A percentile compares a stretch with the other conserved stretches of the same genome.
phyloP scores from a whole-genome alignment of 1,140 invertebrate species.

The Lycorma delicatula region DNA sequence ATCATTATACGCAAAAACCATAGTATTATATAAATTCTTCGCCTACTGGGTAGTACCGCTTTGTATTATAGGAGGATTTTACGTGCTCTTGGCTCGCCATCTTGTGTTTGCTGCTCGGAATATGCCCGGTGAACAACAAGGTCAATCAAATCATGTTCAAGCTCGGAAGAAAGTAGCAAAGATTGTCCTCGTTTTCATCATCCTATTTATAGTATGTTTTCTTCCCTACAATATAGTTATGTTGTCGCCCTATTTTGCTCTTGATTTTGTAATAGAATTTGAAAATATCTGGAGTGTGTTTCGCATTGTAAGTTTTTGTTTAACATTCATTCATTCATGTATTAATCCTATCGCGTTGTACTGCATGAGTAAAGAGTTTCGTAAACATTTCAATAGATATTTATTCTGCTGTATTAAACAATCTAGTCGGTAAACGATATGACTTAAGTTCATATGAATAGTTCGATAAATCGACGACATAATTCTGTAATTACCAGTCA shows the following conservation, averaged over 20 bases:
- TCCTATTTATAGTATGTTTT: conserved; percentile 88
- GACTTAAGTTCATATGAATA: conserved; percentile 20
- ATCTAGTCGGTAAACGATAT: conserved; percentile 14
- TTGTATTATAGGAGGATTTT: conserved; percentile 74
- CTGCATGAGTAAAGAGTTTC: conserved; percentile 84
- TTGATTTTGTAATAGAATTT: conserved; percentile 57
- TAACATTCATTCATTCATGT: conserved; percentile 86
- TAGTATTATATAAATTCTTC: conserved; percentile 52
- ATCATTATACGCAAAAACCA: conserved; percentile 42
- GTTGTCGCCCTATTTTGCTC: conserved; percentile 77
- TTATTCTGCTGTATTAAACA: conserved; percentile 58
- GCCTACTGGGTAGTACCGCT: conserved; percentile 82
- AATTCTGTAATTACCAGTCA: conserved; percentile 28
- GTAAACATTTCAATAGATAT: conserved; percentile 81
- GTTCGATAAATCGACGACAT: conserved; percentile 21
- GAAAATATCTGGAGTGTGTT: conserved; percentile 76
- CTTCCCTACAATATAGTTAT: conserved; percentile 76
- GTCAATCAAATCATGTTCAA: conserved; percentile 48
- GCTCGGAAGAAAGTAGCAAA: conserved; percentile 68
- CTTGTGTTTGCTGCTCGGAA: conserved; percentile 70
- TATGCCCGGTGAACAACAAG: conserved; percentile 62
- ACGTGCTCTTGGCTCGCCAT: conserved; percentile 78
- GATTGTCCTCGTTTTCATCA: conserved; percentile 87
- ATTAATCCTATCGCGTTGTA: conserved; percentile 89
- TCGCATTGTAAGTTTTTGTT: conserved; percentile 75